phyloP scores from a whole-genome alignment of 2,888 invertebrate genomes.

The Tetragonula carbonaria region DNA sequence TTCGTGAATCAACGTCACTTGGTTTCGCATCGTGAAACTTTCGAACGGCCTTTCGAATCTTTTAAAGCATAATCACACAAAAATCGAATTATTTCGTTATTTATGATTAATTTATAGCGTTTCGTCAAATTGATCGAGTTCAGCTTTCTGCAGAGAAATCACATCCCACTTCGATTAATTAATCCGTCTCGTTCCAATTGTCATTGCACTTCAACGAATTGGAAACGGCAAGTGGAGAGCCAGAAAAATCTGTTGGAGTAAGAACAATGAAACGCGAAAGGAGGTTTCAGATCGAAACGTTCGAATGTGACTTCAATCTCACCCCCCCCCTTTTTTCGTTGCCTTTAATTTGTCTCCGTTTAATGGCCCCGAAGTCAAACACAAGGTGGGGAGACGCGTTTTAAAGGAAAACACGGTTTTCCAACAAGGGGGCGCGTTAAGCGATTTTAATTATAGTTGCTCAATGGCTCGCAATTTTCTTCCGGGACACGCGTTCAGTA shows the following conservation, averaged over 20 bases:
- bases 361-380: not conserved
- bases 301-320: slow-evolving; percentile 9
- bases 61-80: too few relatives aligned
- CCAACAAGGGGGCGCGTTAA: not conserved
- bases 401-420: slow-evolving; percentile 11
- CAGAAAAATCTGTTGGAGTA: not conserved
- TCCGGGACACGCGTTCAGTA: not conserved
- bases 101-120: too few relatives aligned
- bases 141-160: too few relatives aligned
- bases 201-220: not conserved
- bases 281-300: not conserved
- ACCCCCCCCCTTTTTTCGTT: too few relatives aligned
- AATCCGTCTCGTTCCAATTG: too few relatives aligned
- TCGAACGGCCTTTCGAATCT: too few relatives aligned
- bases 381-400: not conserved
- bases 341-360: slow-evolving; percentile 1
- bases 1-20: too few relatives aligned
- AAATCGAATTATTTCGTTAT: too few relatives aligned
- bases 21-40: too few relatives aligned
- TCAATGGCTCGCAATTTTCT: slow-evolving; percentile 9
- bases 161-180: too few relatives aligned
- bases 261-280: not conserved
- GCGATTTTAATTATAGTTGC: slow-evolving; percentile 21
- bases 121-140: too few relatives aligned
- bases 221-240: not conserved